phyloP scores from a whole-genome alignment of 2,113 vertebrate genomes.

The Hipposideros armiger region DNA sequence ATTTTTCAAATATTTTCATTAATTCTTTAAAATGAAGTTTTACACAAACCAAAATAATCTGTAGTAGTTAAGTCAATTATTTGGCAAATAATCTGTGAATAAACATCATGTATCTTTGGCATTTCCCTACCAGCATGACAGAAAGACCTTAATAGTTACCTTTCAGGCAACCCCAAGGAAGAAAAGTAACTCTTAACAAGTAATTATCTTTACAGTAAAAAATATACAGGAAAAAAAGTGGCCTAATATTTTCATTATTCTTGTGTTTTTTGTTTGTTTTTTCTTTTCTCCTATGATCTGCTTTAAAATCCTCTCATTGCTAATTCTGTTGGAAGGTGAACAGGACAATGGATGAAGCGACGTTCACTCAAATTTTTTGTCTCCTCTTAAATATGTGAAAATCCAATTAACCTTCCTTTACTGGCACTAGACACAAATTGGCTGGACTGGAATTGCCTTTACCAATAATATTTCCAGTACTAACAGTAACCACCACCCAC shows the following conservation, averaged over 20 bases:
- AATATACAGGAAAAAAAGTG: neutral
- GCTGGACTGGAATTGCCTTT: neutral
- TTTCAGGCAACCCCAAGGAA: neutral
- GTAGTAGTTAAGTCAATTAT: neutral
- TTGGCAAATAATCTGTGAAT: constrained; percentile 13
- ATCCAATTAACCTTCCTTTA: neutral
- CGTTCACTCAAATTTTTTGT: neutral
- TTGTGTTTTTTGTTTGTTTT: neutral
- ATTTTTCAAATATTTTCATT: constrained; percentile 6
- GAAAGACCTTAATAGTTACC: neutral
- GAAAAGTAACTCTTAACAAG: constrained; percentile 43
- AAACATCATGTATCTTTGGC: neutral
- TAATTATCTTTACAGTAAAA: neutral
- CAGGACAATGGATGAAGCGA: neutral
- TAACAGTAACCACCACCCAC: neutral
- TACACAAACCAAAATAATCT: neutral
- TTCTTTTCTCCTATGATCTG: neutral
- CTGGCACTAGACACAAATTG: neutral
- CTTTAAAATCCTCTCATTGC: neutral
- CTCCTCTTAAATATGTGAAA: neutral
- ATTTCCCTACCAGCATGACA: neutral
- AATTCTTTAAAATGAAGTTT: neutral
- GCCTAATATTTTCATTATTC: neutral
- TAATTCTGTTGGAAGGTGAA: neutral
- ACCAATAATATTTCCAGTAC: neutral